Evolutionary conservation across 2,797 vertebrate genomes (phyloP).

Genomic region (Ptychobarbus kaznakovi): DNA sequence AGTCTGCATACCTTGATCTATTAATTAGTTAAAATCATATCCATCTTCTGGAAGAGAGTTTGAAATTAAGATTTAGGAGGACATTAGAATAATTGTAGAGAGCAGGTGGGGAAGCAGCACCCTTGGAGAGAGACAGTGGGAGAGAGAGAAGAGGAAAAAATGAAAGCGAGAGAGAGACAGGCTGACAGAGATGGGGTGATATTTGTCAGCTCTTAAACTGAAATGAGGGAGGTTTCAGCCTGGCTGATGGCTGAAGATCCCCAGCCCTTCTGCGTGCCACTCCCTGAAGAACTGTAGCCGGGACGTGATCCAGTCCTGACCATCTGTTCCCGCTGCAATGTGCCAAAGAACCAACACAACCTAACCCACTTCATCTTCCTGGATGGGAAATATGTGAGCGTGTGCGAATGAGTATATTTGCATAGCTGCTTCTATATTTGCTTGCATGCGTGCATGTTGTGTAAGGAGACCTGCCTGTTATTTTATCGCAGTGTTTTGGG

Average conservation of each 20-base stretch:
- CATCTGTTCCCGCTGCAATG: conserved; percentile 55
- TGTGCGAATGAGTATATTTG: conserved; percentile 28
- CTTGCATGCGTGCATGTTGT: conserved; percentile 2
- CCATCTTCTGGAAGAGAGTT: conserved; percentile 42
- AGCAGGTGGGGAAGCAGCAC: conserved; percentile 40
- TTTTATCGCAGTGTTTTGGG: conserved; percentile 19
- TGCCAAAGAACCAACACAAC: conserved; percentile 59
- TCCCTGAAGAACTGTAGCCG: conserved; percentile 55
- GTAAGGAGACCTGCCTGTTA: conserved; percentile 10
- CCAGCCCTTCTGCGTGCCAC: conserved; percentile 52
- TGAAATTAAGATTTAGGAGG: conserved; percentile 53
- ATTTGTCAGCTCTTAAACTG: conserved; percentile 55
- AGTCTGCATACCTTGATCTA: conserved; percentile 33
- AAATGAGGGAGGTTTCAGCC: conserved; percentile 54
- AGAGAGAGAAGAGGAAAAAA: conserved; percentile 9
- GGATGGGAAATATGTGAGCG: background rate
- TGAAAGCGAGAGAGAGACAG: background rate
- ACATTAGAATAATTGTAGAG: conserved; percentile 49
- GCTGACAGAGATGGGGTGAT: conserved; percentile 45
- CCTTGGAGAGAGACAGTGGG: conserved; percentile 28
- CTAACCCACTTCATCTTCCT: conserved; percentile 46
- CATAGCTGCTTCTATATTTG: conserved; percentile 46
- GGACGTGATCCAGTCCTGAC: conserved; percentile 50
- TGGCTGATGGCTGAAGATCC: conserved; percentile 47
- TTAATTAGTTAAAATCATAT: conserved; percentile 43